Percentiles rank a stretch among this genome's conserved stretches.
phyloP scores from a whole-genome alignment of 2,113 vertebrate species.

The Scopus umbretta region DNA sequence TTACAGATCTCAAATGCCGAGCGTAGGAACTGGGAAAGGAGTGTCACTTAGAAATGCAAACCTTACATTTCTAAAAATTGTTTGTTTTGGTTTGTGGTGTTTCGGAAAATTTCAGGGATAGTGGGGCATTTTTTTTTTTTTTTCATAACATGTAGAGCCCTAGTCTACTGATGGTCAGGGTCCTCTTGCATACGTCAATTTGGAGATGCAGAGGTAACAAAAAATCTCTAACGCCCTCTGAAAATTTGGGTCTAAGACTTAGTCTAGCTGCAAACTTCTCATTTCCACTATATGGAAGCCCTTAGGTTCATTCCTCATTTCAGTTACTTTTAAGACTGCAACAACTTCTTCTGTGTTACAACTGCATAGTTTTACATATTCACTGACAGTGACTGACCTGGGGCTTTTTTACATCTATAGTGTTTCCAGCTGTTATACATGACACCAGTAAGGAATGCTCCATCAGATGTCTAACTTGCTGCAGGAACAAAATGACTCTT shows the following conservation, averaged over 20 bases:
- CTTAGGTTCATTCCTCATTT: neutral
- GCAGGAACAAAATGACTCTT: slow-evolving; percentile 24
- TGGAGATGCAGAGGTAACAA: neutral
- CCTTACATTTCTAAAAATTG: neutral
- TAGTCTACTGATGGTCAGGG: neutral
- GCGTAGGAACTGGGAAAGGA: neutral
- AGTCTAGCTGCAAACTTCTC: neutral
- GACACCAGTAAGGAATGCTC: neutral
- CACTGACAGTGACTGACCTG: neutral
- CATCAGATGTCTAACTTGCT: neutral
- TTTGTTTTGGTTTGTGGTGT: neutral
- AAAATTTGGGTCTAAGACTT: neutral
- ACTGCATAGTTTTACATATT: neutral
- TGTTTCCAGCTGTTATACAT: neutral
- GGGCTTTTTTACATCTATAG: neutral
- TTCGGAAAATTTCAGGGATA: neutral
- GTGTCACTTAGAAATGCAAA: neutral
- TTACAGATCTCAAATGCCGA: neutral
- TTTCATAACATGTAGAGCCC: neutral
- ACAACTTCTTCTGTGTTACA: neutral
- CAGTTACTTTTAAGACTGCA: neutral
- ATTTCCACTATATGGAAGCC: neutral
- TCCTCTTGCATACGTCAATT: neutral
- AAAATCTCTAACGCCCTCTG: neutral
- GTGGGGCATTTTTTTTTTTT: neutral